Conservation (phyloP, 1,140 invertebrate genomes). For the Brachionus koreanus region DNA sequence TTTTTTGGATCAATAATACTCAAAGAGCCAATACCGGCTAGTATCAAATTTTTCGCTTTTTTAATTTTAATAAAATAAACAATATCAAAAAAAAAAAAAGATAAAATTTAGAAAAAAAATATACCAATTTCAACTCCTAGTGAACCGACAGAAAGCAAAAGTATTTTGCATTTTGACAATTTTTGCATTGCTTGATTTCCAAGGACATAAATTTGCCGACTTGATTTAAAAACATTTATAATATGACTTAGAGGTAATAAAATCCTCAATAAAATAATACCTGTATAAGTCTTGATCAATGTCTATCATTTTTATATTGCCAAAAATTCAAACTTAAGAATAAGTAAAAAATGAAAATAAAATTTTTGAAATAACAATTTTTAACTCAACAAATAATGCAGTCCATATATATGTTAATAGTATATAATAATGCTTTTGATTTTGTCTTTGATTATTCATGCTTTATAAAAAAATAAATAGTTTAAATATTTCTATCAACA, state of each 20-base stretch:
- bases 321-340: neutral
- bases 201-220: conserved; percentile 46
- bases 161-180: conserved; percentile 54
- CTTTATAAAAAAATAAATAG: too few species aligned
- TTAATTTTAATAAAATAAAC: conserved; percentile 46
- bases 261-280: neutral
- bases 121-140: conserved; percentile 59
- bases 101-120: neutral
- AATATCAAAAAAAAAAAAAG: neutral
- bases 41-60: conserved; percentile 56
- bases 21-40: conserved; percentile 51
- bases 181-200: conserved; percentile 57
- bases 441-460: too few species aligned
- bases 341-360: neutral
- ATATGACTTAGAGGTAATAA: neutral
- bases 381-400: neutral
- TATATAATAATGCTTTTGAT: neutral
- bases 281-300: conserved; percentile 34
- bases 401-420: neutral
- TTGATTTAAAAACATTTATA: neutral
- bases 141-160: conserved; percentile 56
- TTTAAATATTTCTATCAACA: too few species aligned
- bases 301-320: neutral
- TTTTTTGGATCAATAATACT: conserved; percentile 44
- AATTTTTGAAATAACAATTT: neutral